Conservation (phyloP, 30 jellyfish, hydroid and myxozoan species). For the Haliclystus octoradiatus region DNA sequence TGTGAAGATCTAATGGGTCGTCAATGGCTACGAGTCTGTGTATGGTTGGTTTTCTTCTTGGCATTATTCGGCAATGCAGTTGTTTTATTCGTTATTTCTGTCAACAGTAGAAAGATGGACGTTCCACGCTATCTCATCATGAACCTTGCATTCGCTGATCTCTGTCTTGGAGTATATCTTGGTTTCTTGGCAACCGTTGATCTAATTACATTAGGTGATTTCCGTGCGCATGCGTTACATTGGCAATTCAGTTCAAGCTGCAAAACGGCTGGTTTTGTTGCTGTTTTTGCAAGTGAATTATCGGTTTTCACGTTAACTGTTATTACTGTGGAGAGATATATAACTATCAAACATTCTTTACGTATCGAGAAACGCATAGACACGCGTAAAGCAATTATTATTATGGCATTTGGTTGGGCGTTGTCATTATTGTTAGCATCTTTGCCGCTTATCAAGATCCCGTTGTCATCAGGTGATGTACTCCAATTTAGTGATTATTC, state of each 20-base stretch:
- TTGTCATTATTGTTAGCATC: conserved; percentile 49
- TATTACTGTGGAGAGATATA: conserved; percentile 76
- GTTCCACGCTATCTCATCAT: conserved; percentile 76
- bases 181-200: conserved; percentile 82
- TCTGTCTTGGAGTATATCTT: conserved; percentile 64
- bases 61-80: conserved; percentile 76
- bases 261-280: conserved; percentile 86
- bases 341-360: conserved; percentile 75
- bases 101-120: conserved; percentile 61
- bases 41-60: conserved; percentile 86
- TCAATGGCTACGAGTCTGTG: conserved; percentile 93
- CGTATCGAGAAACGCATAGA: conserved; percentile 52
- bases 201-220: conserved; percentile 68
- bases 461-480: conserved; percentile 29
- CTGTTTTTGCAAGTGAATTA: conserved; percentile 77
- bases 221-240: conserved; percentile 80
- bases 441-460: conserved; percentile 47
- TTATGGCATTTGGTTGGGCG: conserved; percentile 79
- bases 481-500: conserved; percentile 71
- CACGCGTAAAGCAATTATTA: conserved; percentile 40
- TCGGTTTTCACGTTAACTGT: conserved; percentile 78
- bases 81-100: conserved; percentile 54
- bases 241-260: conserved; percentile 94
- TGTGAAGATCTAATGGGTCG: conserved; percentile 89
- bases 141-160: conserved; percentile 86